phyloP scores from a whole-genome alignment of 2,888 invertebrate species.

The Caenorhabditis auriculariae region DNA sequence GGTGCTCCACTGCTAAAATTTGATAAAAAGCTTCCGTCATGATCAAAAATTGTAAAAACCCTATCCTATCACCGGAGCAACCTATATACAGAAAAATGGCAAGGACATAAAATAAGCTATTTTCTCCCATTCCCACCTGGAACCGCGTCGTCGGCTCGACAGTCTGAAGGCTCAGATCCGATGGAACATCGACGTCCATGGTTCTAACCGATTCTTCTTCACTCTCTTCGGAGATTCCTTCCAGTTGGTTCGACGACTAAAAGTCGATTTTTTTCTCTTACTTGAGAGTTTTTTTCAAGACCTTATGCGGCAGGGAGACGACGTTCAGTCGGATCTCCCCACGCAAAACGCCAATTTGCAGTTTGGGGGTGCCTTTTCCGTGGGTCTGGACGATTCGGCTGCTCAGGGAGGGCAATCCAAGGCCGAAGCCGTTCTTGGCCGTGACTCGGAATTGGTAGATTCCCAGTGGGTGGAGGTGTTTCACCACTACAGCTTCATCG shows the following conservation, averaged over 20 bases:
- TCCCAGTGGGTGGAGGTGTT: constrained; percentile 77
- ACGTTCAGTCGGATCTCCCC: constrained; percentile 40
- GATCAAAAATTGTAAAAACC: not conserved
- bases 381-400: constrained; percentile 63
- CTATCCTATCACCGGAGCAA: not conserved
- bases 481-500: constrained; percentile 86
- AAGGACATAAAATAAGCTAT: not conserved
- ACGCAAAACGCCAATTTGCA: constrained; percentile 70
- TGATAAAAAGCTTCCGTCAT: no score
- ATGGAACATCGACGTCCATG: constrained; percentile 7
- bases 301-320: constrained; percentile 39
- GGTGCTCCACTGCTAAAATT: no score
- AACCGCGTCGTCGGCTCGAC: constrained; percentile 32
- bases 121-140: constrained; percentile 13
- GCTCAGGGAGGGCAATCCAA: constrained; percentile 86
- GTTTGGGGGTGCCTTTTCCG: constrained; percentile 70
- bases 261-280: not conserved
- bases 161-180: constrained; percentile 21
- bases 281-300: not conserved
- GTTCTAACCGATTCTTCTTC: constrained; percentile 37
- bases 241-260: constrained; percentile 23
- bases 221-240: constrained; percentile 43
- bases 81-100: not conserved
- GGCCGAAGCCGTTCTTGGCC: constrained; percentile 86
- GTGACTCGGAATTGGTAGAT: constrained; percentile 80